Evolutionary conservation across 2,888 invertebrate genomes (phyloP), one percentile per base, ranked within the genome.

Genomic region (Andrena haemorrhoa): DNA sequence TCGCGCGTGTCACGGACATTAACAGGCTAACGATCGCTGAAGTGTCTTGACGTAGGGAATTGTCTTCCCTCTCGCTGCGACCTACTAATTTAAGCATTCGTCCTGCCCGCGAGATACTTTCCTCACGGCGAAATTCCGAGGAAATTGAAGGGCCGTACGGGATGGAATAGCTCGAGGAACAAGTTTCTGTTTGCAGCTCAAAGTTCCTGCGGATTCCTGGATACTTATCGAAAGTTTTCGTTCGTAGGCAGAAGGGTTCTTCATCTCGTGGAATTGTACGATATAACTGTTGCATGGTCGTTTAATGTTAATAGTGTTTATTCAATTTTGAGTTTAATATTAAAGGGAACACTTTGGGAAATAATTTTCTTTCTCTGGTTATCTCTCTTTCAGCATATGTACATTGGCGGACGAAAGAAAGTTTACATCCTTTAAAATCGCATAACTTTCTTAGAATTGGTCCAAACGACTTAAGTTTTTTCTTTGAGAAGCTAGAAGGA

Each of bases 1-100:
- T 78, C 75, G 79, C 79, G 85, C 83, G 84, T 87, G 90, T 86
- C 87, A 85, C 71, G 75, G 75, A 86, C 90, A 90, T 89, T 86
- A 88, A 85, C 85, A 81, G 84, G 83, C 80, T 88, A 86, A 89
- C 81, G 87, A 86, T 75, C 82, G 79, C 78, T 87, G 84, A 89
- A 81, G 65, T 83, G 80, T 85, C 86, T 88, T 81, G 83, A 86
- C 85, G 79, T 76, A 49, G 35, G 82, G 79, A 82, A 85, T 84
- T 77, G 75, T 72, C 82, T 60, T 53, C 63, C 64, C 41, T 63
- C 51, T 35, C 23, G 29, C 56, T 64, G 49, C 63, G 75, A 66
- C 81, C 79, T 70, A 69, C 74, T 76, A 75, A 82, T 86, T 83
- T 76, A 51, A 65, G 72, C 64, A 76, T 82, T 79, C 78, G 51